Evolutionary conservation across 2,888 invertebrate genomes (phyloP), one percentile per base, ranked within the genome.

Genomic region (Apomyelois bistriatella): DNA sequence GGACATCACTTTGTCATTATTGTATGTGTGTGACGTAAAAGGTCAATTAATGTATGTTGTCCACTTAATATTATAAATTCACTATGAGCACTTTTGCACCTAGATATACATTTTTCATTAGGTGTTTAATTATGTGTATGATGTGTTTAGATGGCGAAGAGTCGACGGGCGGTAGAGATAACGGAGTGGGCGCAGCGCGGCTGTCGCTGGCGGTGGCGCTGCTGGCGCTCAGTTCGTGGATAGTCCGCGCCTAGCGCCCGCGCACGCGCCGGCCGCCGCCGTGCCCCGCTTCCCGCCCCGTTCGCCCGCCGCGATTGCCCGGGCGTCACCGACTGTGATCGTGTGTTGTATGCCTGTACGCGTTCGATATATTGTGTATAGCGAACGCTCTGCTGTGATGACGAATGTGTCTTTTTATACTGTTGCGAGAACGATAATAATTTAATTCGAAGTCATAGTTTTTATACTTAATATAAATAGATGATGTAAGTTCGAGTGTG

Each of bases 401-500:
- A 79, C 70, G 78, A 81, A 75, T 83, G 82, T 72, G 73, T 73
- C 74, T 76, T 85, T 83, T 85, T 85, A 79, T 86, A 86, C 78
- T 75, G 74, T 75, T 79, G 79, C 69, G 76, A 80, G 86, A 84
- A 86, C 81, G 74, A 82, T 89, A 79, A 88, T 88, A 79, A 88
- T 88, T 89, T 89, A 90, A 87, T 82, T 76, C 70, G 79, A 88
- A 90, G 89, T 90, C 89, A 90, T 89, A 90, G 89, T 90, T 90
- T 90, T 90, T 90, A 90, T 90, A 89, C 87, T 56, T 85, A 89
- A 79, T 82, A 87, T 89, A 89, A 89, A 88, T 89, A 90, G 89
- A 89, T 89, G 89, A 89, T 87, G 84, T 90, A 89, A 89, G 87
- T 77, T 78, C 81, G 88, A 86, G 89, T 90, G 90, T 90, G 90